Percentiles rank a stretch among this genome's conserved stretches.
Evolutionary conservation across 2,888 invertebrate species (phyloP).

Genomic region (Cynaeus angustus): DNA sequence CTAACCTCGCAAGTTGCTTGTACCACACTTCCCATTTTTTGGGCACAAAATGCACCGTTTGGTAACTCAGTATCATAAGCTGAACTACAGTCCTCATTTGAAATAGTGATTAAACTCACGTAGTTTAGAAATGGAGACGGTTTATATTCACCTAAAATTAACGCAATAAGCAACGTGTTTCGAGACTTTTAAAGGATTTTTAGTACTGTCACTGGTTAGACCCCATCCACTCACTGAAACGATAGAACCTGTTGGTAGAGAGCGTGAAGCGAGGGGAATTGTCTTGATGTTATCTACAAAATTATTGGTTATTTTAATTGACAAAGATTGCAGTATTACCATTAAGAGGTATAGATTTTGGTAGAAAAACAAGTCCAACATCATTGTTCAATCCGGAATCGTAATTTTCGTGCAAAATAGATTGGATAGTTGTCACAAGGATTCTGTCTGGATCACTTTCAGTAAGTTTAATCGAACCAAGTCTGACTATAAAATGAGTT

Average conservation of each 20-base stretch:
- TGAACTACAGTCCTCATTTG: not conserved
- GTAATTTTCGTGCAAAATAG: constrained; percentile 9
- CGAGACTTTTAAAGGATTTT: no score
- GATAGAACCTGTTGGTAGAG: not conserved
- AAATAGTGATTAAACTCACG: not conserved
- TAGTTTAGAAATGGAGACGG: not conserved
- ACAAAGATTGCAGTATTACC: no score
- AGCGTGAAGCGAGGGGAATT: not conserved
- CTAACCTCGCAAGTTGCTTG: constrained; percentile 5
- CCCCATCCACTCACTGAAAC: constrained; percentile 12
- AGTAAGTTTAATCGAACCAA: not conserved
- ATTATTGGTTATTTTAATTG: no score
- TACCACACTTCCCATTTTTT: not conserved
- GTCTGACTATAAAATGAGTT: not conserved
- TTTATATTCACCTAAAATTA: not conserved
- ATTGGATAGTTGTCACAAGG: not conserved
- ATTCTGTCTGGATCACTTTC: not conserved
- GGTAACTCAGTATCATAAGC: not conserved
- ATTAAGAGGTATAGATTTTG: not conserved
- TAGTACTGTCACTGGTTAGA: constrained; percentile 1
- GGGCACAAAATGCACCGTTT: not conserved
- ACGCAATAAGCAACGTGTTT: not conserved
- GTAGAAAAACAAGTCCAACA: not conserved
- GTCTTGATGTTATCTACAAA: no score
- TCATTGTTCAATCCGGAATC: not conserved